Conservation (phyloP, 1,140 invertebrate species). For the Drosophila guanche region DNA sequence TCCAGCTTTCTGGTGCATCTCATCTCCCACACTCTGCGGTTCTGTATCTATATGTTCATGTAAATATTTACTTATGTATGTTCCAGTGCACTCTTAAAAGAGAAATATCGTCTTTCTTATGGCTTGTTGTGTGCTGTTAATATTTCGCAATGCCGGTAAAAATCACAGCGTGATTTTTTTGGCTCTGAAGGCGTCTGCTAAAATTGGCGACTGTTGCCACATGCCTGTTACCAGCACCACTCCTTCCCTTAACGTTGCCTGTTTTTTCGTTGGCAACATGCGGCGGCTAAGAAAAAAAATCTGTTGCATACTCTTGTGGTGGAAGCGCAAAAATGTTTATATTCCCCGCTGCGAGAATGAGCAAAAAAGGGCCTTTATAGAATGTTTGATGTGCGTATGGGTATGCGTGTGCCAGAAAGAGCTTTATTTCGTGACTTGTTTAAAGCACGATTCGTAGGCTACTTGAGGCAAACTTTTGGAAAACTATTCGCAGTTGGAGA, state of each 20-base stretch:
- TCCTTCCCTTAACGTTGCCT: constrained; percentile 2
- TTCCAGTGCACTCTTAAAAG: constrained; percentile 23
- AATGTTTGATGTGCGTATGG: constrained; percentile 38
- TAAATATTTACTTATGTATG: constrained; percentile 10
- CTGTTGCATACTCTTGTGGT: constrained; percentile 73
- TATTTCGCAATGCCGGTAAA: constrained; percentile 79
- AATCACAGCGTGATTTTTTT: constrained; percentile 69
- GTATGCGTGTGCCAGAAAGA: neutral
- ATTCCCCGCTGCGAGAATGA: constrained; percentile 42
- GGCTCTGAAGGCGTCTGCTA: constrained; percentile 43
- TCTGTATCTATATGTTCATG: too few relatives aligned
- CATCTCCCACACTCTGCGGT: too few relatives aligned
- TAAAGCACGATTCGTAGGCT: constrained; percentile 36
- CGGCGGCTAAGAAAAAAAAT: constrained; percentile 70
- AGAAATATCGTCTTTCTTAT: constrained; percentile 50
- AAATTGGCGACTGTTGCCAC: constrained; percentile 49
- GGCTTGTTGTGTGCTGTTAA: constrained; percentile 68
- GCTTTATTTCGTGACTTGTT: constrained; percentile 30
- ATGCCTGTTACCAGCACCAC: constrained; percentile 11
- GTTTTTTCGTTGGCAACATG: constrained; percentile 61
- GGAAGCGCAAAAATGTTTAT: constrained; percentile 57
- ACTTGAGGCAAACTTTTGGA: constrained; percentile 20
- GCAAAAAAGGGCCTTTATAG: constrained; percentile 30
- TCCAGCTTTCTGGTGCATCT: too few relatives aligned
- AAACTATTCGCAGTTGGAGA: constrained; percentile 55